These are phyloP conservation scores for Limnephilus rhombicus DNA, from an alignment of 2,888 invertebrate species.

Conservation along the genomic window DNA sequence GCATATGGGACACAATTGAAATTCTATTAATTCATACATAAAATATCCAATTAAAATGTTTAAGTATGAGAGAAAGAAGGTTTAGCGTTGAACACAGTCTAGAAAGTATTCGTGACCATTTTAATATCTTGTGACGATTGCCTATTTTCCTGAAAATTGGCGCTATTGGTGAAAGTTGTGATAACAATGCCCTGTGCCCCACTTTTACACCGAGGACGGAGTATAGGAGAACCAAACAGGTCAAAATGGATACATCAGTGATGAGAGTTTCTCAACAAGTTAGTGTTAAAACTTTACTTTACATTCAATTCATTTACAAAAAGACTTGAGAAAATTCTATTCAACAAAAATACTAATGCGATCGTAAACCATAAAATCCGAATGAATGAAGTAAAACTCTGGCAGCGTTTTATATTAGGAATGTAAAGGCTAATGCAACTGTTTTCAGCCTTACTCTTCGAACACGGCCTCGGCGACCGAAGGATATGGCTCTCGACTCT, in stretches of 20 bases:
- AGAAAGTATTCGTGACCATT: not conserved
- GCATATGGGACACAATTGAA: too few species aligned
- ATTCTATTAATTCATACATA: too few species aligned
- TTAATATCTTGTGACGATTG: not conserved
- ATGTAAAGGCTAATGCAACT: not conserved
- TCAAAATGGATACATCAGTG: slow-evolving; percentile 5
- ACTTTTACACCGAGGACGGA: slow-evolving; percentile 13
- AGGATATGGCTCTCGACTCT: too few species aligned
- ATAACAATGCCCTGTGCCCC: not conserved
- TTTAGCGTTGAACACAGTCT: not conserved
- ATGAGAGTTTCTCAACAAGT: not conserved
- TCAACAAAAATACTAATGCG: not conserved
- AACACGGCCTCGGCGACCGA: too few species aligned
- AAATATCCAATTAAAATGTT: not conserved
- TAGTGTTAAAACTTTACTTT: not conserved
- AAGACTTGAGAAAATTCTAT: not conserved
- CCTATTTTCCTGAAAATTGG: not conserved
- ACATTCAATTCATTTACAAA: not conserved
- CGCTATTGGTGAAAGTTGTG: not conserved
- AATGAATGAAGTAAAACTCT: not conserved
- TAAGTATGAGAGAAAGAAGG: not conserved
- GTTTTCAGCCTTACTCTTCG: not conserved
- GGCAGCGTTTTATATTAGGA: not conserved
- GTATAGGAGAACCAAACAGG: not conserved
- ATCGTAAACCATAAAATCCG: not conserved